Percentiles rank a stretch among this genome's conserved stretches.
Evolutionary conservation across 2,113 vertebrate genomes (phyloP).

Genomic region (Phalacrocorax brasilianus): DNA sequence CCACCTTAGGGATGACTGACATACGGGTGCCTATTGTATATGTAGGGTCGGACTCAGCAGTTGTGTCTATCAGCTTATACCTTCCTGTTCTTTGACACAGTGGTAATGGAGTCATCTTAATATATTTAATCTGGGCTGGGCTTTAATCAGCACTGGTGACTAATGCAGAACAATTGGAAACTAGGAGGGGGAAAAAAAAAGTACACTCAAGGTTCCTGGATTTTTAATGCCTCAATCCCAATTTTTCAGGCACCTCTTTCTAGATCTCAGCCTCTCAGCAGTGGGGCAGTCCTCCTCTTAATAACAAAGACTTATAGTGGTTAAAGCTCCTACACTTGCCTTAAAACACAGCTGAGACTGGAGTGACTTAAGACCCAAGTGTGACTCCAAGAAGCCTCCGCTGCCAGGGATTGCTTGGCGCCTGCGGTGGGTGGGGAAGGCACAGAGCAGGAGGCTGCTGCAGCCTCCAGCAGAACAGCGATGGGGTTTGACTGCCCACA

Average conservation of each 20-base stretch:
- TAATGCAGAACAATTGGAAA: background rate
- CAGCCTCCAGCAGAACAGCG: background rate
- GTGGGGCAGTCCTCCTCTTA: background rate
- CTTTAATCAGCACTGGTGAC: constrained; percentile 4
- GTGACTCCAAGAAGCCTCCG: background rate
- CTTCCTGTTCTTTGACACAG: constrained; percentile 16
- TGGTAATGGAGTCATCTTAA: background rate
- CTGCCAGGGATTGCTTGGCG: background rate
- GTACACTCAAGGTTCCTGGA: background rate
- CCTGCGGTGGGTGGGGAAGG: accelerated
- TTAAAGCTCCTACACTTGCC: background rate
- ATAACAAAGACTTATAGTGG: background rate
- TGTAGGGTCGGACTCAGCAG: accelerated
- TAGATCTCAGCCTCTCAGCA: background rate
- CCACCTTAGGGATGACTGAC: background rate
- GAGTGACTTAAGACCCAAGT: background rate
- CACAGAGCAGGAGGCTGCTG: background rate
- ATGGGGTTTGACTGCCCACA: accelerated
- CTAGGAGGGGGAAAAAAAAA: background rate
- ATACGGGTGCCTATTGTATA: background rate
- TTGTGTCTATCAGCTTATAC: background rate
- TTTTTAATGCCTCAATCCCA: background rate
- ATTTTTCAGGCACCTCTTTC: background rate
- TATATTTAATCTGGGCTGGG: constrained; percentile 8
- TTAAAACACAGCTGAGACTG: background rate